Percentiles rank a stretch among this genome's conserved stretches.
phyloP scores from a whole-genome alignment of 2,888 invertebrate species.

The Netelia melanura region DNA sequence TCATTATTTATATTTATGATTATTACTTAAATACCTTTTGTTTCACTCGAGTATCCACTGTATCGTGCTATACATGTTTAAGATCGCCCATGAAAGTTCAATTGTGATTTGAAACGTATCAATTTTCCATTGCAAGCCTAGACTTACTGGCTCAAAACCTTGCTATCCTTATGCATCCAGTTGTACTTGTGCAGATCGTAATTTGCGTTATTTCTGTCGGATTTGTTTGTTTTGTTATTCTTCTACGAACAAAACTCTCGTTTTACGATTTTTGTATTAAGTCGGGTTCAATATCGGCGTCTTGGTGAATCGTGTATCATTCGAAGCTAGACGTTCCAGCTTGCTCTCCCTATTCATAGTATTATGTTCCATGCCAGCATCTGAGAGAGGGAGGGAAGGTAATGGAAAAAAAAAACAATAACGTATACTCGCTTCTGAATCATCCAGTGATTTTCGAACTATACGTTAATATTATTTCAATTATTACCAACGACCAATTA shows the following conservation, averaged over 20 bases:
- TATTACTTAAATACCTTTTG: slow-evolving; percentile 8
- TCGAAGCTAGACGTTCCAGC: slow-evolving; percentile 70
- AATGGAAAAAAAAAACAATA: slow-evolving; percentile 78
- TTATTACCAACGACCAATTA: slow-evolving; percentile 32
- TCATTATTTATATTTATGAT: slow-evolving; percentile 39
- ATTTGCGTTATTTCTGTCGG: slow-evolving; percentile 54
- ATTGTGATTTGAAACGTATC: slow-evolving; percentile 1
- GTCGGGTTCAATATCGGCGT: slow-evolving; percentile 38
- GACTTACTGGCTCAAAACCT: slow-evolving; percentile 71
- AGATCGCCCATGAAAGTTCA: slow-evolving; percentile 6
- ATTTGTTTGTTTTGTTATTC: slow-evolving; percentile 34
- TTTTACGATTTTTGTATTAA: slow-evolving; percentile 50
- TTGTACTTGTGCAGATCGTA: slow-evolving; percentile 78
- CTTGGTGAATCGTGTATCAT: slow-evolving; percentile 37
- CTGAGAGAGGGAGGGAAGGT: slow-evolving; percentile 88
- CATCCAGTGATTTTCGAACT: slow-evolving; percentile 15
- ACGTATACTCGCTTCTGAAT: slow-evolving; percentile 71
- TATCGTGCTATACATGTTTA: slow-evolving; percentile 19
- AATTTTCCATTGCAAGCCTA: slow-evolving; percentile 53
- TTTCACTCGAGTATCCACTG: slow-evolving; percentile 12
- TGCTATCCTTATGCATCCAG: slow-evolving; percentile 81
- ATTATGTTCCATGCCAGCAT: slow-evolving; percentile 87
- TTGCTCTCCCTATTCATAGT: slow-evolving; percentile 76
- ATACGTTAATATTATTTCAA: slow-evolving; percentile 1
- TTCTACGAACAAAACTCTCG: slow-evolving; percentile 44